These are phyloP conservation scores for Alces alces DNA, from an alignment of 2,113 vertebrate species.

Conservation along the genomic window DNA sequence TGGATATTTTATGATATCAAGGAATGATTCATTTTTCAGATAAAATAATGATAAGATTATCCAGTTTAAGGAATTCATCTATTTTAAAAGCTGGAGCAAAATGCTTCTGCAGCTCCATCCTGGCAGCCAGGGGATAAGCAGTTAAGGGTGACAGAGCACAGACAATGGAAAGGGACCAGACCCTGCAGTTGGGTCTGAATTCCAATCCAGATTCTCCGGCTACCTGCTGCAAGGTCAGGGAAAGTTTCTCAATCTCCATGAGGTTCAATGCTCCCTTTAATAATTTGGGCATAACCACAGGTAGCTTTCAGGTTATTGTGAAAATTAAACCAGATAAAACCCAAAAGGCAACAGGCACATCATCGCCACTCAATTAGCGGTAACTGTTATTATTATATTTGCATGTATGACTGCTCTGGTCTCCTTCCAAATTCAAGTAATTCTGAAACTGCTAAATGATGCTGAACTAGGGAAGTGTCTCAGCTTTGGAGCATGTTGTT, in stretches of 20 bases:
- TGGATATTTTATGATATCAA: not conserved
- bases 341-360: not conserved
- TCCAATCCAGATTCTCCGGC: not conserved
- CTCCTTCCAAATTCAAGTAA: not conserved
- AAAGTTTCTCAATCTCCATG: not conserved
- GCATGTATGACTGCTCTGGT: not conserved
- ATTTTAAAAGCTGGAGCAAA: not conserved
- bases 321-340: not conserved
- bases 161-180: not conserved
- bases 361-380: fast-evolving
- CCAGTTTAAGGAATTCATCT: not conserved
- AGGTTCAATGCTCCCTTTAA: not conserved
- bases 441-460: not conserved
- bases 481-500: not conserved
- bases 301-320: not conserved
- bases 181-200: not conserved
- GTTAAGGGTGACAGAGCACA: not conserved
- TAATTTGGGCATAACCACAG: not conserved
- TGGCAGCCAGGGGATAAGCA: too few relatives aligned
- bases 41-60: not conserved
- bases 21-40: not conserved
- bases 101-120: not conserved
- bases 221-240: not conserved
- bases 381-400: not conserved
- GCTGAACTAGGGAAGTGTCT: not conserved